phyloP scores from a whole-genome alignment of 2,797 vertebrate species.

The Mormyrops attenuatus region DNA sequence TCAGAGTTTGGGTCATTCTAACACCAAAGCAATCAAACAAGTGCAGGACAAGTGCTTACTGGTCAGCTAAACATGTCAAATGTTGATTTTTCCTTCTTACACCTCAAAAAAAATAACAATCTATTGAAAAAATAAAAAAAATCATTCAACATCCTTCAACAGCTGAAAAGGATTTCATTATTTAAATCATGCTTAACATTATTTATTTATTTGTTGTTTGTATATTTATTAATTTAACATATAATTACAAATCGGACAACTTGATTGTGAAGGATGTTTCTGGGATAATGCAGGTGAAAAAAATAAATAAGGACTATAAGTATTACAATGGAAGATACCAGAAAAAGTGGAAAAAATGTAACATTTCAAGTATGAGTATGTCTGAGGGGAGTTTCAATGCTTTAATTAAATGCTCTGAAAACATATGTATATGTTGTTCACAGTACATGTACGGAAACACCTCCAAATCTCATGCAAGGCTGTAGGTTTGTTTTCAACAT shows the following conservation, averaged over 20 bases:
- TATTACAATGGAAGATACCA: background rate
- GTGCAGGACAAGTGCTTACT: background rate
- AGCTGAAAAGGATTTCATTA: background rate
- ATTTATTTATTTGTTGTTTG: background rate
- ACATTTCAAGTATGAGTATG: background rate
- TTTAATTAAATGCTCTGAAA: background rate
- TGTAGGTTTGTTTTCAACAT: background rate
- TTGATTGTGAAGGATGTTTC: background rate
- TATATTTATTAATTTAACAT: background rate
- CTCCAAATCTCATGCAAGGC: background rate
- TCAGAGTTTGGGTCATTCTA: background rate
- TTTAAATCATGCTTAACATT: background rate
- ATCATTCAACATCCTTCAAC: background rate
- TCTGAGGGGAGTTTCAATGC: background rate
- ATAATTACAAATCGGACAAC: background rate
- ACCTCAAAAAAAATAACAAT: background rate
- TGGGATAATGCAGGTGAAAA: background rate
- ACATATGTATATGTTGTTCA: background rate
- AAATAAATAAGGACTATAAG: background rate
- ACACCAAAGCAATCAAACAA: background rate
- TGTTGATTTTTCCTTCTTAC: background rate
- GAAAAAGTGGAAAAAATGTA: background rate
- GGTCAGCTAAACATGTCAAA: background rate
- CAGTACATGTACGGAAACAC: background rate
- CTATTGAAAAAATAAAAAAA: background rate